phyloP scores from a whole-genome alignment of 2,113 vertebrate species.

The Istiophorus platypterus region DNA sequence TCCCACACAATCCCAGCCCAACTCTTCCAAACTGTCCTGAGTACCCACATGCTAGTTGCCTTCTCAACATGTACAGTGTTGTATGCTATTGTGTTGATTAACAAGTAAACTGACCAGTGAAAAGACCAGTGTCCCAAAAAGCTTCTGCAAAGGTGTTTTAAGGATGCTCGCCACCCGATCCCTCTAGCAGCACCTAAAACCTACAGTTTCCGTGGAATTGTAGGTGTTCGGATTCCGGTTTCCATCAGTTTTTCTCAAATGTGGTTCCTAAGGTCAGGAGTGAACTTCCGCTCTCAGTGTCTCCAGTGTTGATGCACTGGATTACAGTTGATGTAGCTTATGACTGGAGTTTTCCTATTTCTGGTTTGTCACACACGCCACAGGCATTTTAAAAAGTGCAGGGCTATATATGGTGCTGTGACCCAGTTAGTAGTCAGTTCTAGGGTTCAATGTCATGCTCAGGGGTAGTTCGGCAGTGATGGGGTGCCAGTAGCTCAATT shows the following conservation, averaged over 20 bases:
- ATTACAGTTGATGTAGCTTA: not conserved
- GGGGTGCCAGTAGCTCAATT: conserved; percentile 28
- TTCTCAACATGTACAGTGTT: not conserved
- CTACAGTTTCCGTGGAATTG: not conserved
- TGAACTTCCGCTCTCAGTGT: not conserved
- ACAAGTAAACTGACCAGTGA: conserved; percentile 5
- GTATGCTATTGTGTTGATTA: not conserved
- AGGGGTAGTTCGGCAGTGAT: conserved; percentile 51
- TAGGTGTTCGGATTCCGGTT: not conserved
- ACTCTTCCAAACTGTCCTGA: conserved; percentile 4
- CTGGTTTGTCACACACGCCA: not conserved
- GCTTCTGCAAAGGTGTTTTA: not conserved
- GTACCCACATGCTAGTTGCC: conserved; percentile 1
- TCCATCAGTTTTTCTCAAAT: not conserved
- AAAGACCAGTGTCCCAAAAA: not conserved
- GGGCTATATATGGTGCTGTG: conserved; percentile 18
- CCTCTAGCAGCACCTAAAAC: not conserved
- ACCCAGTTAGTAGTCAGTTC: conserved; percentile 58
- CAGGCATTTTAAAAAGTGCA: conserved; percentile 1
- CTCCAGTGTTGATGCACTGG: not conserved
- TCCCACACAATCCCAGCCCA: not conserved
- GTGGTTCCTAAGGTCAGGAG: not conserved
- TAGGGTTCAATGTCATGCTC: conserved; percentile 48
- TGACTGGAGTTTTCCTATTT: not conserved
- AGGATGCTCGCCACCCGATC: not conserved